A percentile compares a stretch with the other conserved stretches of the same genome.
Conservation (phyloP, 2,797 vertebrate genomes). For the Pantherophis vulpinus region DNA sequence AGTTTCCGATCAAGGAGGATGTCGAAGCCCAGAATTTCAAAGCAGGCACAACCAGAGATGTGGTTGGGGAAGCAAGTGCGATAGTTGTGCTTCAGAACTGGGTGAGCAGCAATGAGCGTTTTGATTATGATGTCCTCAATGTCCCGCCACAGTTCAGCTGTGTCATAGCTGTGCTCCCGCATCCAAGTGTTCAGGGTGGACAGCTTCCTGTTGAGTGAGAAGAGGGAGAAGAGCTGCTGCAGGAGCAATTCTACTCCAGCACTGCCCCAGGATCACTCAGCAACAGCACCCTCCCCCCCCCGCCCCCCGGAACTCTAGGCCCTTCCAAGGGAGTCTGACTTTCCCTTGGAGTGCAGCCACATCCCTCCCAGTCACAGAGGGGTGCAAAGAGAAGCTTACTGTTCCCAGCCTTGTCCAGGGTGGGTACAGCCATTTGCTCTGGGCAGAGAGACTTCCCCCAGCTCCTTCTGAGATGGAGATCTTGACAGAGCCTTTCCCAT, state of each 20-base stretch:
- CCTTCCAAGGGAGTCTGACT: neutral
- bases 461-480: neutral
- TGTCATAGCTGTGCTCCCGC: slow-evolving; percentile 63
- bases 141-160: slow-evolving; percentile 68
- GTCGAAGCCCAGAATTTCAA: slow-evolving; percentile 81
- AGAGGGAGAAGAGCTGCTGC: neutral
- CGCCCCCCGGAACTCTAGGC: neutral
- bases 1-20: slow-evolving; percentile 74
- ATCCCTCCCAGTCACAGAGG: neutral
- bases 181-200: slow-evolving; percentile 74
- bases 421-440: too few relatives aligned
- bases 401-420: neutral
- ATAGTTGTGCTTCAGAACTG: slow-evolving; percentile 77
- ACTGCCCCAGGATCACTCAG: neutral
- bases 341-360: neutral
- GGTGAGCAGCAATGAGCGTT: slow-evolving; percentile 75
- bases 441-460: neutral
- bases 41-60: slow-evolving; percentile 68
- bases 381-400: neutral
- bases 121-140: slow-evolving; percentile 77
- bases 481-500: neutral
- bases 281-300: neutral
- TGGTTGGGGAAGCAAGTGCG: slow-evolving; percentile 74
- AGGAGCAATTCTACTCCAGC: neutral
- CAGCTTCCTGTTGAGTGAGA: slow-evolving; percentile 68